Base-by-base conservation (phyloP, 2,888 invertebrate species). In the Ryuthela nishihirai region DNA sequence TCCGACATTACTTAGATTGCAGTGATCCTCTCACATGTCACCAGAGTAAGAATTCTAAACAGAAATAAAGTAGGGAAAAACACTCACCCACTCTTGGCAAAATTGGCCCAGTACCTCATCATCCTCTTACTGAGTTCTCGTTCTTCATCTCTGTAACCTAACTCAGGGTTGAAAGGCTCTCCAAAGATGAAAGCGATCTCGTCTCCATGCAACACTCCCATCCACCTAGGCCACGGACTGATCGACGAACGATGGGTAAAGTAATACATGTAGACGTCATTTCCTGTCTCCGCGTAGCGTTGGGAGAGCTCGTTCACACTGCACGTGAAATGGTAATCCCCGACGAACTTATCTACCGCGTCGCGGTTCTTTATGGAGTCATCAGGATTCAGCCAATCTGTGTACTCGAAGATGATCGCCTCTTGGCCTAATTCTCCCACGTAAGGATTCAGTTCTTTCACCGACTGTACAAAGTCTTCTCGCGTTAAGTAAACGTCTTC, bases 131-230 rank as follows among this genome's bases (percentile, higher is more conserved):
- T 88, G 64, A 98, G 82, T 70, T 89, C 87, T 38, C 87, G 82
- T 74, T 95, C 95, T 65, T 86, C 82, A 20, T 85, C 82, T 72
- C 86, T 88, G 78, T 92, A 97, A 74, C 87, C 84, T 67, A 87
- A 80, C 12, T 89, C 87, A 79, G 83, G 83, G 78, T 94, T 90
- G 70, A 94, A 78, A 1, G 97, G 97, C 74, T 92, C 89, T 3
- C 98, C 98, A 73, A 98, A 97, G 68, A 95, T 89, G 77, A 94
- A 98, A 74, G 92, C 91, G 72, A 98, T 93, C 77, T 98, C 98
- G 72, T 98, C 97, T 1, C 92, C 98, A 70, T 98, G 98, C 83
- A 98, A 85, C 62, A 95, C 95, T 0, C 98, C 98, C 95, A 97
- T 97, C 97, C 98, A 98, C 72, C 89, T 85, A 23, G 95, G 97